phyloP scores from a whole-genome alignment of 92 coral and sea anemone species.

The Palythoa caribaeorum region DNA sequence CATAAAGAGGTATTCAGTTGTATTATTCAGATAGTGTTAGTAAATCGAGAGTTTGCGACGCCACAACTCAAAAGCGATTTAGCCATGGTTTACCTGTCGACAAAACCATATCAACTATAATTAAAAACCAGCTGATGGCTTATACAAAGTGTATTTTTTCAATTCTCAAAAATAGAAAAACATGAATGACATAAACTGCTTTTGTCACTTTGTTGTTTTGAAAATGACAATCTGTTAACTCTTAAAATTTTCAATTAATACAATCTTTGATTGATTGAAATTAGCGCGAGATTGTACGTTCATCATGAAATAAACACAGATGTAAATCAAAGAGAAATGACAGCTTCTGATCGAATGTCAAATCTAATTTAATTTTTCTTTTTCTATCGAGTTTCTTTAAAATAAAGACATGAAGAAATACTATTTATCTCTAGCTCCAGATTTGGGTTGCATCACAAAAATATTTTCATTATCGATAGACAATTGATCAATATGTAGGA shows the following conservation, averaged over 20 bases:
- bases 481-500: too few relatives aligned
- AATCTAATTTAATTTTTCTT: background rate
- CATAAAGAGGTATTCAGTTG: too few relatives aligned
- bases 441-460: too few relatives aligned
- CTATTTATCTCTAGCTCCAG: too few relatives aligned
- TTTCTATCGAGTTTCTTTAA: background rate
- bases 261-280: slow-evolving; percentile 8
- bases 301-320: background rate
- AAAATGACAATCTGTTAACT: background rate
- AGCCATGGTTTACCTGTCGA: background rate
- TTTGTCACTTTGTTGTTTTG: slow-evolving; percentile 5
- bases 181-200: background rate
- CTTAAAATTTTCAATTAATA: background rate
- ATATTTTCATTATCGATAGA: too few relatives aligned
- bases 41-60: too few relatives aligned
- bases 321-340: background rate
- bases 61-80: background rate
- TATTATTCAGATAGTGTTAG: too few relatives aligned
- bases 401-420: too few relatives aligned
- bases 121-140: background rate
- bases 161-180: background rate
- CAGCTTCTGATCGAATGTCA: too few relatives aligned
- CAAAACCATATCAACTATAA: background rate
- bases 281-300: background rate
- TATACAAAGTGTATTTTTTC: background rate